Percentiles rank a stretch among this genome's conserved stretches.
These are phyloP conservation scores for Suncus etruscus DNA, from an alignment of 2,113 vertebrate genomes.

Conservation along the genomic window DNA sequence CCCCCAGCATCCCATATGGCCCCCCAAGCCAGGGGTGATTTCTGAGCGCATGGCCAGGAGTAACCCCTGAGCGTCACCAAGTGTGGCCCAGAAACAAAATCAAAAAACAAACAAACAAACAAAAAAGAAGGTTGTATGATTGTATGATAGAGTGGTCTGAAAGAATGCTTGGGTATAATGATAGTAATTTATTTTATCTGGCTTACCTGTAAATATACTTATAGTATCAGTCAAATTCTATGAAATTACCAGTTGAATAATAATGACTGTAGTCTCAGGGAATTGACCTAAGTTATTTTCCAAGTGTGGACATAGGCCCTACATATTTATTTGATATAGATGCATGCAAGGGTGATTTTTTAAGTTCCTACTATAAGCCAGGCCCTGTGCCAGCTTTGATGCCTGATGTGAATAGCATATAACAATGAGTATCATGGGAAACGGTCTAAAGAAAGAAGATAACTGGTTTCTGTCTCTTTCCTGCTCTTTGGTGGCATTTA, in stretches of 20 bases:
- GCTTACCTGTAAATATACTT: slow-evolving; percentile 16
- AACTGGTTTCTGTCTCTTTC: background rate
- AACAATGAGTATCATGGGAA: background rate
- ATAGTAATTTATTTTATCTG: background rate
- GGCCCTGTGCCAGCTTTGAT: background rate
- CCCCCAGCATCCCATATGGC: too few species aligned
- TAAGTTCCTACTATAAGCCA: background rate
- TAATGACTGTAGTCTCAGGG: background rate
- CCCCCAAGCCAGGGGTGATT: too few species aligned
- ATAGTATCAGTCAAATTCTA: background rate
- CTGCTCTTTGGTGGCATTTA: background rate
- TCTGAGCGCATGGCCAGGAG: too few species aligned
- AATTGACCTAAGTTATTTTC: slow-evolving; percentile 20
- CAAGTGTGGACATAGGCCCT: background rate
- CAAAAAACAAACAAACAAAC: too few species aligned
- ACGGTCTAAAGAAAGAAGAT: background rate
- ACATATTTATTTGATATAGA: background rate
- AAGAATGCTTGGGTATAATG: background rate
- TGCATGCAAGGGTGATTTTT: background rate
- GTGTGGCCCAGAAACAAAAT: too few species aligned
- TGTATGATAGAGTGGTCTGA: background rate
- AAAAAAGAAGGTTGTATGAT: too few species aligned
- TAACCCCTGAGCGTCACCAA: too few species aligned
- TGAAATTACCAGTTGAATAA: background rate
- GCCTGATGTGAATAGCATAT: background rate